These are phyloP conservation scores for Garrulus glandarius DNA, from an alignment of 2,797 vertebrate genomes.

Conservation along the genomic window DNA sequence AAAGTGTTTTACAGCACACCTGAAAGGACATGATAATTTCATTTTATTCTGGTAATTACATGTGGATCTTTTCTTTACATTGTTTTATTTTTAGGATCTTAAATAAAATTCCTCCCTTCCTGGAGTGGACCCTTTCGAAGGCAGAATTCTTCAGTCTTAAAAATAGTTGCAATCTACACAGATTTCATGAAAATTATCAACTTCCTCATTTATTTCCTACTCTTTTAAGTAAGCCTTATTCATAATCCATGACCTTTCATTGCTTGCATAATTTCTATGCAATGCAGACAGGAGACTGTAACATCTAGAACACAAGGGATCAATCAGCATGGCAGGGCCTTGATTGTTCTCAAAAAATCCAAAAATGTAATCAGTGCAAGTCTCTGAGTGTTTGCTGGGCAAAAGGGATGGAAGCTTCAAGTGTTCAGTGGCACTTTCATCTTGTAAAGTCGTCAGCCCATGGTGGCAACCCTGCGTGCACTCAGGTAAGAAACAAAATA, in stretches of 20 bases:
- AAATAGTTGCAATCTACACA: neutral
- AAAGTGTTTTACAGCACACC: neutral
- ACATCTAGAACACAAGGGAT: neutral
- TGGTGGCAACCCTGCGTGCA: fast-evolving
- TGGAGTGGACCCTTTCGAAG: neutral
- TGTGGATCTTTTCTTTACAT: neutral
- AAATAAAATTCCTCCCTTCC: neutral
- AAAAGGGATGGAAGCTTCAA: neutral
- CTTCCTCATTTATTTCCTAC: neutral
- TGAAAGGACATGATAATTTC: neutral
- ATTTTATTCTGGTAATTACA: neutral
- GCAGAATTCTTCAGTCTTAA: neutral
- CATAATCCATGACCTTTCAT: neutral
- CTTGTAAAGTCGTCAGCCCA: neutral
- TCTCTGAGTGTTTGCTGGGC: neutral
- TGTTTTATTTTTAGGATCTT: neutral
- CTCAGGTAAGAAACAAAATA: neutral
- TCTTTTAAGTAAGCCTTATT: neutral
- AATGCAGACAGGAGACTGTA: neutral
- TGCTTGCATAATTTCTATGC: neutral
- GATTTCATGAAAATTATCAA: neutral
- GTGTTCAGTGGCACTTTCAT: neutral
- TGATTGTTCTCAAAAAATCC: neutral
- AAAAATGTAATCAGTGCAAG: neutral
- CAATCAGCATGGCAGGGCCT: neutral